These are phyloP conservation scores for Eupelmus urozonus DNA, from an alignment of 2,888 invertebrate species.

Conservation along the genomic window DNA sequence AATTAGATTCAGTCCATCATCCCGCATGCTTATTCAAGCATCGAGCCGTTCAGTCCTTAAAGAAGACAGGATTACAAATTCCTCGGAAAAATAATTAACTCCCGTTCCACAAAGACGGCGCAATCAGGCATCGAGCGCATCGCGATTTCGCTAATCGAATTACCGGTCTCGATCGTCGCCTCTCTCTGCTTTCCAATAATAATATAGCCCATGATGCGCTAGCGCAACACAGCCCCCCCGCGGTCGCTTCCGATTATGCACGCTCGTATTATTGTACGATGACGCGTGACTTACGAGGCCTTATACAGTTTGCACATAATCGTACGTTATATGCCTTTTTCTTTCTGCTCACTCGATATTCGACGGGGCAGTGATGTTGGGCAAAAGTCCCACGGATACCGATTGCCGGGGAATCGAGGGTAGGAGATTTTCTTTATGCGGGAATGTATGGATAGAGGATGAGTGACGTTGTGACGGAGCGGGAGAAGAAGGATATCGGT, in stretches of 20 bases:
- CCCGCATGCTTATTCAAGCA: no score
- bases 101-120: neutral
- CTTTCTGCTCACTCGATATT: no score
- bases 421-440: no score
- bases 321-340: no score
- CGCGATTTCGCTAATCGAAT: slow-evolving; percentile 37
- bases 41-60: neutral
- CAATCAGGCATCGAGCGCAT: neutral
- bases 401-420: no score
- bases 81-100: slow-evolving; percentile 27
- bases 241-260: slow-evolving; percentile 28
- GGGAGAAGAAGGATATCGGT: no score
- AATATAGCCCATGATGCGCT: neutral
- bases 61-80: slow-evolving; percentile 5
- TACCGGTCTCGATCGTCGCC: neutral
- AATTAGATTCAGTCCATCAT: slow-evolving; percentile 12
- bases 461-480: no score
- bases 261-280: slow-evolving; percentile 17
- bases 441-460: no score
- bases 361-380: no score
- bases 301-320: neutral
- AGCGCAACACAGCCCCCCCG: slow-evolving; percentile 5
- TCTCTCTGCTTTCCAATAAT: neutral
- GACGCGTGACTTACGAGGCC: slow-evolving; percentile 22
- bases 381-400: no score